Base-by-base conservation (phyloP, 2,113 vertebrate species). In the Trinectes maculatus region DNA sequence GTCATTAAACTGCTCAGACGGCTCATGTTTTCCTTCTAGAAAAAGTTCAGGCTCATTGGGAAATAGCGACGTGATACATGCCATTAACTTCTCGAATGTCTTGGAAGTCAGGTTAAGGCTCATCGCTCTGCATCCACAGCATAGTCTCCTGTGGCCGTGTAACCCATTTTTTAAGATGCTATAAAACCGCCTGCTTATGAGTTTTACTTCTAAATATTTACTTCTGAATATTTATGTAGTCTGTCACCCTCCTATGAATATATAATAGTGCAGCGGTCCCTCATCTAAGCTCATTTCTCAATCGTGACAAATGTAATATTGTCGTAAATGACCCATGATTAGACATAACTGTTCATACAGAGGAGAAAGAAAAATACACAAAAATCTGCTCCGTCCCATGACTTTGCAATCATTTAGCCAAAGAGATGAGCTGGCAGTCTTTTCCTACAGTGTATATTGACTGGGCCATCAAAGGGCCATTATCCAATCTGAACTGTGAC, bases 401-500 rank as follows among this genome's bases (percentile, higher is more conserved):
- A 2, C 29, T 2, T 10, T 33, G 26, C 28, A 34, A 56, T 33
- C 24, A 39, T 25, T 6, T 8, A 36, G 22, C 11, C 21, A 22
- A 19, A 28, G 4, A 34, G n/a, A 18, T n/a, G 16, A 48, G 31
- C 37, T 42, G 46, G 15, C 16, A 37, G 3, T 57, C n/a, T 16
- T 46, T 19, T 28, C 22, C 13, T n/a, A 16, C 31, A 43, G 16
- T 60, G 52, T 22, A 2, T 33, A 31, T 43, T 57, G 39, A 55
- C 43, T 44, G 16, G 22, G 8, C 15, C 51, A 63, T 64, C 51
- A 67, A 57, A 47, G n/a, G 3, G 25, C 12, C 34, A 21, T 73
- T 59, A 46, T 46, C 22, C 21, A 24, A 56, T 54, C 47, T 48
- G 64, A 71, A 64, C 19, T 42, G 57, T 24, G n/a, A 69, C 52